These are phyloP conservation scores for Dendrophyllia cribrosa DNA, from an alignment of 64 coral and sea anemone genomes.

Conservation along the genomic window DNA sequence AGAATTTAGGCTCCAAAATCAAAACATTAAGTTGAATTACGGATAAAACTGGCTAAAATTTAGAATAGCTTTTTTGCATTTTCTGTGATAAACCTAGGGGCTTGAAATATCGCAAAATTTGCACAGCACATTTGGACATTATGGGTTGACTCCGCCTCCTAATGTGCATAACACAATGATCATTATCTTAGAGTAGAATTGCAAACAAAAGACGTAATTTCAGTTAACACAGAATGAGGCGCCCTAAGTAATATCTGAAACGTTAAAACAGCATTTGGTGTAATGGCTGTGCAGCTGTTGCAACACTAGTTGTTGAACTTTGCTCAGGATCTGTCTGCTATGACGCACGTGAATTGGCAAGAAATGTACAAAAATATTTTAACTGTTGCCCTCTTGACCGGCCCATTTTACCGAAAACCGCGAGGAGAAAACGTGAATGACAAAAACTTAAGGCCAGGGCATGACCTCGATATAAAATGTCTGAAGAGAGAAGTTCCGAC, in stretches of 20 bases:
- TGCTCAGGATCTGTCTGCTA: background rate
- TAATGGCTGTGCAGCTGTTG: background rate
- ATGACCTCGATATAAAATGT: constrained; percentile 26
- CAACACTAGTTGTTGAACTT: constrained; percentile 31
- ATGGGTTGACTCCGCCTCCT: constrained; percentile 18
- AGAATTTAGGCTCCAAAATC: background rate
- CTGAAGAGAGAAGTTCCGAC: constrained; percentile 13
- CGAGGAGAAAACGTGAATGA: constrained; percentile 11
- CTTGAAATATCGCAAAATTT: background rate
- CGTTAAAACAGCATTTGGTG: background rate
- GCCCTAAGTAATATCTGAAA: background rate
- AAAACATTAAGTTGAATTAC: background rate
- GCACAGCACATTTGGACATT: constrained; percentile 2
- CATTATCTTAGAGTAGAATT: constrained; percentile 31
- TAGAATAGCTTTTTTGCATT: background rate
- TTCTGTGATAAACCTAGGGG: constrained; percentile 2
- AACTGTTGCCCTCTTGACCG: constrained; percentile 45
- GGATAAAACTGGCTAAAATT: background rate
- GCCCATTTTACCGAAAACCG: constrained; percentile 1
- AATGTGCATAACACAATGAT: constrained; percentile 41
- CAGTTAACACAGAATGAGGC: constrained; percentile 21
- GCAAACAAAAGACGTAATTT: constrained; percentile 46
- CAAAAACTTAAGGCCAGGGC: constrained; percentile 4
- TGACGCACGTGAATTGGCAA: constrained; percentile 16
- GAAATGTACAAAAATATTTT: constrained; percentile 29